Base-by-base conservation (phyloP, 1,140 invertebrate species). In the Nasonia longicornis region DNA sequence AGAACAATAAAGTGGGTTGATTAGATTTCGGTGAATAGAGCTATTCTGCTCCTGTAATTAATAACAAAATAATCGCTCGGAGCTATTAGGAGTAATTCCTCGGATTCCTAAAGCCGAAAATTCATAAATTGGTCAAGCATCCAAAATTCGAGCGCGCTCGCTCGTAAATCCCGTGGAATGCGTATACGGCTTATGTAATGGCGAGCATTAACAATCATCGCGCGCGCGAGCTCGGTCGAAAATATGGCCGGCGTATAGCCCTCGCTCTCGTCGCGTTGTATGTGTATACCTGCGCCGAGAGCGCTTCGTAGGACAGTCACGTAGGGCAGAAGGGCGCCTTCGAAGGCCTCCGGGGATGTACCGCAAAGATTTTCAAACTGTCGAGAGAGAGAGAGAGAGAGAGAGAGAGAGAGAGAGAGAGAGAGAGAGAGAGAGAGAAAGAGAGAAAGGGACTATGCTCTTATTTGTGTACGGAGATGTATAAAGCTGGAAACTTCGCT, bases 341-440 rank as follows among this genome's bases (percentile, higher is more conserved):
- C 42, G 14, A 72, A 26, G 69, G 20, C 38, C 48, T 20, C 29
- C 69, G 12, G 64, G 75, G 77, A 77, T 71, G 63, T 71, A 72
- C 80, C 64, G 78, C 48, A 79, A 81, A 81, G 81, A 84, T 84
- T 84, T 84, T 82, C 82, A 78, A 83, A 80, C 81, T 80, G 70
- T 73, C 66, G 73, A 81, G 29, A 29, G 16, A 35, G 29, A 63
- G 2, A 2, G 48, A 31, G 31, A 31, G 73, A 81, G 26, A 29
- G 16, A 35, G 29, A 63, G 2, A 3, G 52, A 38, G 73, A 81
- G 29, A 29, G 26, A 26, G 26, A 26, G 73, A 81, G 29, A 29
- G 16, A 35, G 29, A 63, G 73, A 81, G 29, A 29, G 16, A 35
- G 29, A 63, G 73, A 81, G 29, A 29, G 16, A n/a, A 16, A 63